Evolutionary conservation across 2,797 vertebrate genomes (phyloP), one percentile per base, ranked within the genome.

Genomic region (Bradypus variegatus): DNA sequence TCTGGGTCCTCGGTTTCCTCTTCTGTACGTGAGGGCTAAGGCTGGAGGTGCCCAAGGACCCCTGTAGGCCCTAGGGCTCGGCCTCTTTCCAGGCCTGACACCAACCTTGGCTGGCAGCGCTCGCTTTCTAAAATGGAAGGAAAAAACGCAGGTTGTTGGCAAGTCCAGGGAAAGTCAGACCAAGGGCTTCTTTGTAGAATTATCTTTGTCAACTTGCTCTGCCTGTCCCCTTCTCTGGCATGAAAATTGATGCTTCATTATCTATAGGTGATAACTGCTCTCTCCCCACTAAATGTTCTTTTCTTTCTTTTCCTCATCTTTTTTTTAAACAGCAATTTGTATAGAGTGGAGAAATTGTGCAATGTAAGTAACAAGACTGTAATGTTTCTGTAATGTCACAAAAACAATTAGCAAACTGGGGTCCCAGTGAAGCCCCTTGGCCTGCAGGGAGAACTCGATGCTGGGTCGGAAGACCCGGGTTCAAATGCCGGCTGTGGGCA

Each of bases 171-270:
- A 94, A 94, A 94, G 91, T 89, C 41, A 82, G 69, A 50, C 77
- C 78, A 21, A 80, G 91, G 64, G 16, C n/a, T 81, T 79, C 65
- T 75, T 62, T 65, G 72, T 84, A 65, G n/a, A 83, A 77, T n/a
- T 83, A 55, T 73, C 86, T 94, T 89, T 70, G 90, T 92, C 86
- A 69, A 10, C 88, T 90, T 95, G 83, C 50, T 92, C 70, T 79
- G 90, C 33, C 70, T 72, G 65, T 86, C 77, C 65, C 33, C 67
- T 89, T 82, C 88, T 89, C 60, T 53, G 55, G 82, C 78, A 88
- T 79, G 38, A 90, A 88, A 94, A 79, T 60, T 91, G 82, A 85
- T 41, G 53, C 36, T 60, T 79, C 79, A 91, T 91, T 91, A 80
- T 88, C 86, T 48, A 18, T 45, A 70, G n/a, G 25, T 79, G 83